Evolutionary conservation across 2,113 vertebrate genomes (phyloP).

Genomic region (Acrocephalus kingi): DNA sequence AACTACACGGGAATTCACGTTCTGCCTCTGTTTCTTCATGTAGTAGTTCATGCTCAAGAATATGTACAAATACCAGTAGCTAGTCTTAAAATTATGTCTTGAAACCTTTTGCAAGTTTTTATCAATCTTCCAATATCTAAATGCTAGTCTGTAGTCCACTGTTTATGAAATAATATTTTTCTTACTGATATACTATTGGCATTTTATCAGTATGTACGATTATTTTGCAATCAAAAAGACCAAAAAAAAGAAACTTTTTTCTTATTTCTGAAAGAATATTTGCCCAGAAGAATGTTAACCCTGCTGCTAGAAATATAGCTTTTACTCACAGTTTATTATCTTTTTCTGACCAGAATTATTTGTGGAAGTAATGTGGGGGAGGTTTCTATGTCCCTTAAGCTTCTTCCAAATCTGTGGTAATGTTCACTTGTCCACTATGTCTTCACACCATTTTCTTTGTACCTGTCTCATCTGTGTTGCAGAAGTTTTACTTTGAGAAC

Average conservation of each 20-base stretch:
- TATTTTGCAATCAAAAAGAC: not conserved
- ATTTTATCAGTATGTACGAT: not conserved
- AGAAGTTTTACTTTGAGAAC: not conserved
- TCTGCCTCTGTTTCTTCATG: not conserved
- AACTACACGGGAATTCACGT: not conserved
- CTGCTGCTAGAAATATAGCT: not conserved
- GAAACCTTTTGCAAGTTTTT: not conserved
- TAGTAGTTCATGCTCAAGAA: not conserved
- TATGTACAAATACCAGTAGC: not conserved
- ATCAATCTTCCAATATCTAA: not conserved
- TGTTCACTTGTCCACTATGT: not conserved
- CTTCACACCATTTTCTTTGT: not conserved
- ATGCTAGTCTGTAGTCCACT: not conserved
- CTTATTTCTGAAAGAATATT: not conserved
- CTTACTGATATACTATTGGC: not conserved
- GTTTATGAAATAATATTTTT: not conserved
- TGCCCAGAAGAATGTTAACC: not conserved
- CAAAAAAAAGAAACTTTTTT: too few species aligned
- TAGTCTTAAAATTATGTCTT: not conserved
- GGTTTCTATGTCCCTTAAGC: not conserved
- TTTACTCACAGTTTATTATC: not conserved
- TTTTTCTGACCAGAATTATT: not conserved
- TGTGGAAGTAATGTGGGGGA: not conserved
- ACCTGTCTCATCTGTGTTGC: not conserved
- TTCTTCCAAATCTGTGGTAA: not conserved